A percentile compares a stretch with the other conserved stretches of the same genome.
Conservation (phyloP, 2,113 vertebrate species). For the Corythoichthys haematopterus region DNA sequence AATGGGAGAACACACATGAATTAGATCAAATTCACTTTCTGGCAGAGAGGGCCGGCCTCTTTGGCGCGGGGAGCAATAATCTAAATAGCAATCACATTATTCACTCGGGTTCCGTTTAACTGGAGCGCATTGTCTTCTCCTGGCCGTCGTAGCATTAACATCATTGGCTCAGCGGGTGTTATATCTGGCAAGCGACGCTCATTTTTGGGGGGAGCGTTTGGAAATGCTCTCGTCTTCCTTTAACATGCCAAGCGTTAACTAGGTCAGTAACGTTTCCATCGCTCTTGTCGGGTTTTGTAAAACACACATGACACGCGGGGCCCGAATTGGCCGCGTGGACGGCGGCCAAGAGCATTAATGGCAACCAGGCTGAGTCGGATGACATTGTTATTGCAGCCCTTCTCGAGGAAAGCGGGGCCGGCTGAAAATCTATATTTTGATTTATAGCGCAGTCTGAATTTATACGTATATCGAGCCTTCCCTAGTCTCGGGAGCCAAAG, state of each 20-base stretch:
- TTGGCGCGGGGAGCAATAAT: conserved; percentile 60
- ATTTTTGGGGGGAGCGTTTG: conserved; percentile 44
- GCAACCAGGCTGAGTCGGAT: conserved; percentile 63
- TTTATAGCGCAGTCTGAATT: conserved; percentile 71
- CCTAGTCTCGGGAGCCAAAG: conserved; percentile 56
- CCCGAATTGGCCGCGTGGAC: conserved; percentile 63
- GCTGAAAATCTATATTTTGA: conserved; percentile 69
- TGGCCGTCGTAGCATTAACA: conserved; percentile 53
- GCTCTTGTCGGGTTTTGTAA: conserved; percentile 53
- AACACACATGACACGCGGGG: conserved; percentile 46
- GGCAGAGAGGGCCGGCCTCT: conserved; percentile 54
- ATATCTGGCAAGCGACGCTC: conserved; percentile 63
- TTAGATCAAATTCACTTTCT: conserved; percentile 59
- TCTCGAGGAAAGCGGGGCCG: conserved; percentile 57
- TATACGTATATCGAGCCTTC: conserved; percentile 49
- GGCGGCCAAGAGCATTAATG: conserved; percentile 61
- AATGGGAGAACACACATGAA: conserved; percentile 52
- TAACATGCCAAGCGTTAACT: conserved; percentile 61
- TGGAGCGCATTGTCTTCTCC: conserved; percentile 63
- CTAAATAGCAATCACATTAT: conserved; percentile 67
- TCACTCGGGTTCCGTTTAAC: conserved; percentile 63
- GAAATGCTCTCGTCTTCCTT: conserved; percentile 42
- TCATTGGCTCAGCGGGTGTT: conserved; percentile 58
- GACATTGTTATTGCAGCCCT: conserved; percentile 73
- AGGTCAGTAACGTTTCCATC: conserved; percentile 61